These are phyloP conservation scores for Cephus cinctus DNA, from an alignment of 1,140 invertebrate species.

Conservation along the genomic window DNA sequence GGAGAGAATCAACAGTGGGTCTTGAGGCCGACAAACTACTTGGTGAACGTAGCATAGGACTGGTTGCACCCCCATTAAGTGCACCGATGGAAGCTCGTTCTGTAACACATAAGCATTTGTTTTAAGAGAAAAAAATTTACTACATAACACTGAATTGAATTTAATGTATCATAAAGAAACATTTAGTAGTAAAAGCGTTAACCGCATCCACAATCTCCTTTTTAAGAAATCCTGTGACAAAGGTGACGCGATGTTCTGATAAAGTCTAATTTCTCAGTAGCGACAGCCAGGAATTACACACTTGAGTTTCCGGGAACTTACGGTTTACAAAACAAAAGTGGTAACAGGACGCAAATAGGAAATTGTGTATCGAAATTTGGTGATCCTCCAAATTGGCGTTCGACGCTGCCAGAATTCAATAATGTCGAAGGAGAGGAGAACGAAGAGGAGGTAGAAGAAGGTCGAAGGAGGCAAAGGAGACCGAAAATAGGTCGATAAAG, in stretches of 20 bases:
- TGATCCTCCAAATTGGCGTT: conserved; percentile 1
- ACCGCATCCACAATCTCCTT: too few species aligned
- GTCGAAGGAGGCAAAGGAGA: background rate
- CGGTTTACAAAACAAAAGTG: too few species aligned
- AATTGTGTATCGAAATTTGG: background rate
- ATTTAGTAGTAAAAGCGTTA: too few species aligned
- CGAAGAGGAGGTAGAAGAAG: background rate
- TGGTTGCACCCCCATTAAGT: conserved; percentile 31
- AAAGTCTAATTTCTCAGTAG: too few species aligned
- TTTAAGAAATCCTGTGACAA: too few species aligned
- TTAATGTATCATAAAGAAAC: too few species aligned
- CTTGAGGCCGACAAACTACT: conserved; percentile 54
- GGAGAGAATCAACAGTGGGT: conserved; percentile 81
- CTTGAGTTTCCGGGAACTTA: too few species aligned
- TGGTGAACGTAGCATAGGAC: conserved; percentile 45
- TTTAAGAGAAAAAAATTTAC: too few species aligned
- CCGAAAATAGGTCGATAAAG: background rate
- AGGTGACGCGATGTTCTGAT: too few species aligned
- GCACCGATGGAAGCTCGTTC: conserved; percentile 26
- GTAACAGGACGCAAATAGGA: background rate
- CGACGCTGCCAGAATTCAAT: background rate
- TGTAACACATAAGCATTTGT: too few species aligned
- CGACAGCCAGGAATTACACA: too few species aligned
- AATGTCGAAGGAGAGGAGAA: background rate
- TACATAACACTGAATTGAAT: too few species aligned